These are phyloP conservation scores for Sinocyclocheilus maitianheensis DNA, from an alignment of 2,113 vertebrate genomes.

Conservation along the genomic window DNA sequence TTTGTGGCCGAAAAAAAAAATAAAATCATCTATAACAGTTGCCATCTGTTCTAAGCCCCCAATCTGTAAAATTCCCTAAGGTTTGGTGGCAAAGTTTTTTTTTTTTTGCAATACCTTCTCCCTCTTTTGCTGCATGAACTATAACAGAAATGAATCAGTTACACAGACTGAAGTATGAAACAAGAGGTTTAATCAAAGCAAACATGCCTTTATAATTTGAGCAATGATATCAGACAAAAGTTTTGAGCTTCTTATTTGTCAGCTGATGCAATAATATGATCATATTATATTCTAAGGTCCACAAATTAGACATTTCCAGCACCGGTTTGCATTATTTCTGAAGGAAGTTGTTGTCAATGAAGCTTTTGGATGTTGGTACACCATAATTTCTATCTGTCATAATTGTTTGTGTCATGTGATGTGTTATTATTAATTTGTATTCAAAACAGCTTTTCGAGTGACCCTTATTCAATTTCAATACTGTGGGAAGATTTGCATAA, in stretches of 20 bases:
- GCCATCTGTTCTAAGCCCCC: slow-evolving; percentile 74
- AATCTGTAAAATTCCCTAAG: slow-evolving; percentile 70
- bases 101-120: slow-evolving; percentile 59
- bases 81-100: slow-evolving; percentile 65
- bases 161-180: slow-evolving; percentile 69
- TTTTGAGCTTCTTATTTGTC: slow-evolving; percentile 64
- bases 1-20: slow-evolving; percentile 49
- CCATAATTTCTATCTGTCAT: not conserved
- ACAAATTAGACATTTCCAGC: not conserved
- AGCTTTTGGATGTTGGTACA: not conserved
- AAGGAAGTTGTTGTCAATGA: not conserved
- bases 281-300: slow-evolving; percentile 66
- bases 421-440: not conserved
- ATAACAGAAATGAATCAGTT: slow-evolving; percentile 53
- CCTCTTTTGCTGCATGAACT: slow-evolving; percentile 64
- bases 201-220: slow-evolving; percentile 71
- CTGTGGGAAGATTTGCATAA: no score
- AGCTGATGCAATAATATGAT: slow-evolving; percentile 58
- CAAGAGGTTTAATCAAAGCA: slow-evolving; percentile 71
- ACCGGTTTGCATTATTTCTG: not conserved
- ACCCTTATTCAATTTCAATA: not conserved
- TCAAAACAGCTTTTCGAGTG: not conserved
- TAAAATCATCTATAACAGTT: slow-evolving; percentile 59
- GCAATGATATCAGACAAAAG: slow-evolving; percentile 66
- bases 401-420: not conserved